phyloP scores from a whole-genome alignment of 2,888 invertebrate species.

The Baccha elongata region DNA sequence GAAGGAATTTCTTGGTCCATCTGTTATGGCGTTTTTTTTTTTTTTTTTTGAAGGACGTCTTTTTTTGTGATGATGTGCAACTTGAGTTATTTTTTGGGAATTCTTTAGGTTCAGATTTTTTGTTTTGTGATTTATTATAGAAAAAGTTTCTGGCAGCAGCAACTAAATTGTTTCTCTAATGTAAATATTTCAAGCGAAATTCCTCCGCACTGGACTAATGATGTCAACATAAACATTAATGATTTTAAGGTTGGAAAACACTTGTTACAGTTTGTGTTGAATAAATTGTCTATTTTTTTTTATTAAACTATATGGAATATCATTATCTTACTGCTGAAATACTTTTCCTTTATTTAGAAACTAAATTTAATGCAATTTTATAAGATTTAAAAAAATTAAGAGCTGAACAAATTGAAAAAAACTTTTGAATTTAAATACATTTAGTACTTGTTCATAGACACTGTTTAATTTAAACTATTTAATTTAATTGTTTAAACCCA shows the following conservation, averaged over 20 bases:
- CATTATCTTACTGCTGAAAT: too few relatives aligned
- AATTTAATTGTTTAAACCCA: too few relatives aligned
- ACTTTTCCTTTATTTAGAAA: too few relatives aligned
- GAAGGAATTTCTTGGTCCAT: constrained; percentile 61
- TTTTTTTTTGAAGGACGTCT: constrained; percentile 60
- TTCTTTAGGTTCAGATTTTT: constrained; percentile 1
- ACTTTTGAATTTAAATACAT: too few relatives aligned
- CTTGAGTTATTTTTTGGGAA: constrained; percentile 42
- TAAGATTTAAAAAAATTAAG: too few relatives aligned
- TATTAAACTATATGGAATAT: too few relatives aligned
- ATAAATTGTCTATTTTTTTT: too few relatives aligned
- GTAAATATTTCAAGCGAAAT: constrained; percentile 1
- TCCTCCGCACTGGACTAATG: constrained; percentile 39
- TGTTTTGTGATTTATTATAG: neutral
- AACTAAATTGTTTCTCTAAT: constrained; percentile 1
- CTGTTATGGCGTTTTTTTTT: constrained; percentile 36
- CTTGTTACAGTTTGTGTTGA: too few relatives aligned
- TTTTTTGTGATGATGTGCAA: constrained; percentile 49
- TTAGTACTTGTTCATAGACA: too few relatives aligned
- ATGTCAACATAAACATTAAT: constrained; percentile 27
- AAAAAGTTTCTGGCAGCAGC: constrained; percentile 2
- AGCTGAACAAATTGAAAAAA: too few relatives aligned
- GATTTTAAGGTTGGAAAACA: neutral
- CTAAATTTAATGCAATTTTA: too few relatives aligned
- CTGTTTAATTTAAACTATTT: too few relatives aligned